Evolutionary conservation across 2,113 vertebrate species (phyloP), one percentile per base, ranked within the genome.

Genomic region (Pionites leucogaster): DNA sequence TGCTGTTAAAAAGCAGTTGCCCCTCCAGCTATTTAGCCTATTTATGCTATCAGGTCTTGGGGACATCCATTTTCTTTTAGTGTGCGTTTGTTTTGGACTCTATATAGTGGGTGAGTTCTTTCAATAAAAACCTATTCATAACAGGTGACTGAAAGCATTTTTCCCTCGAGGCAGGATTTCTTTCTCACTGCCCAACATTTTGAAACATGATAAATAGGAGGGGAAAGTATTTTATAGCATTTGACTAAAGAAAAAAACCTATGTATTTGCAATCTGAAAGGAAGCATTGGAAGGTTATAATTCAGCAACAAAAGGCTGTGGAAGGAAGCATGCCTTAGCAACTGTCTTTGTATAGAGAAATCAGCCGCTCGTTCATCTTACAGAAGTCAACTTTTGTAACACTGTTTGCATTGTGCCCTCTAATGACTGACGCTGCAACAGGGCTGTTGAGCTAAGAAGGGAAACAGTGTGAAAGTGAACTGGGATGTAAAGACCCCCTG

Each of bases 351-450:
- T 97, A 74, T 95, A 89, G 93, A 83, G 92, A 88, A 96, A 95
- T 97, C 94, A 92, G 96, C 76, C 27, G 6, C 96, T 98, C 96
- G 6, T 98, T 98, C 97, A 98, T 98, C 98, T 98, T 98, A 92
- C 91, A 95, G 97, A 96, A 97, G 95, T 97, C 97, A 97, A 96
- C 97, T 97, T 97, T 95, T 97, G 97, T 97, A 97, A 97, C 80
- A 96, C 91, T 94, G 94, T 97, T 96, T 95, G 92, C 93, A 94
- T 96, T 98, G 96, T 97, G 95, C 90, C 96, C 88, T 95, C 93
- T 94, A 90, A 95, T 92, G 96, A 98, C 97, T 97, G 97, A 95
- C 97, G 3, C 59, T 90, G 93, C 0, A 9, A 96, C 17, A 0
- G 96, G 86, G 93, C 97, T 97, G 97, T 97, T 35, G 59, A 83